Evolutionary conservation across 2,888 invertebrate genomes (phyloP).

Genomic region (Eupithecia exiguata): DNA sequence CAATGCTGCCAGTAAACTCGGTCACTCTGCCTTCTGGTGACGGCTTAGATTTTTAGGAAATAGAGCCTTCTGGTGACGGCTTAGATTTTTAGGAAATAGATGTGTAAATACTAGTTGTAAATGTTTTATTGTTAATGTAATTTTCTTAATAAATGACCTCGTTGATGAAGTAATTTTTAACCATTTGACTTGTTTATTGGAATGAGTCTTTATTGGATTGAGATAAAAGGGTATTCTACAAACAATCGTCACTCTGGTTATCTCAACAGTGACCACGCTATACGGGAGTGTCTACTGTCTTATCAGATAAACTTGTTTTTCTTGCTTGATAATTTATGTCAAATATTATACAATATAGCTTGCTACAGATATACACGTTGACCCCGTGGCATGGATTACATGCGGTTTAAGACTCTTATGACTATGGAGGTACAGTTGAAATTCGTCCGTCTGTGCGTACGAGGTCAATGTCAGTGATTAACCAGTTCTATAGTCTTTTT

Average conservation of each 20-base stretch:
- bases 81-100: too few species aligned
- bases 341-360: background rate
- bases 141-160: too few species aligned
- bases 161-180: background rate
- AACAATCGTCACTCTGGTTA: background rate
- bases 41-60: too few species aligned
- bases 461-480: background rate
- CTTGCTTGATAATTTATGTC: background rate
- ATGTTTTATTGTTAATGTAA: too few species aligned
- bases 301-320: background rate
- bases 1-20: too few species aligned
- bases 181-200: background rate
- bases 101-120: too few species aligned
- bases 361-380: background rate
- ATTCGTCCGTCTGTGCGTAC: background rate
- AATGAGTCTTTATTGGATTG: background rate
- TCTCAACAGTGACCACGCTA: background rate
- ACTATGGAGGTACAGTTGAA: background rate
- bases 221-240: background rate
- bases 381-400: background rate
- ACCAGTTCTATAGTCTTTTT: background rate
- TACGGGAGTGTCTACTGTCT: background rate
- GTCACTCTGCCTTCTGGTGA: too few species aligned
- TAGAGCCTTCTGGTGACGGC: too few species aligned
- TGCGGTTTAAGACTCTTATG: background rate